A percentile compares a stretch with the other conserved stretches of the same genome.
Conservation (phyloP, 2,113 vertebrate species). For the Amphilophus citrinellus region DNA sequence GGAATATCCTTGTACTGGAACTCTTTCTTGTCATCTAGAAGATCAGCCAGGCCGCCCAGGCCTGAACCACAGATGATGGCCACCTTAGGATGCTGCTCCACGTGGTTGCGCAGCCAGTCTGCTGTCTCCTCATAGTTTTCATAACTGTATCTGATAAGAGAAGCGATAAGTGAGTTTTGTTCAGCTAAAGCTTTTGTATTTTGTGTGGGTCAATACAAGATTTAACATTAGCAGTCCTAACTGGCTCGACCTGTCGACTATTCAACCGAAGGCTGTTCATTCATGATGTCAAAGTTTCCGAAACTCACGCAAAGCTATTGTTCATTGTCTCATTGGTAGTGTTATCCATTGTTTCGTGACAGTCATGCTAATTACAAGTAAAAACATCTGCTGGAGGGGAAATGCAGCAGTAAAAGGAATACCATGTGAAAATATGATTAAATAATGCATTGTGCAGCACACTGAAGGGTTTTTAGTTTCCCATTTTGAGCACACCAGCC, state of each 20-base stretch:
- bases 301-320: background rate
- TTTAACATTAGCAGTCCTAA: background rate
- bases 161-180: background rate
- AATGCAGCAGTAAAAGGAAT: background rate
- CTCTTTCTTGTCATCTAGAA: constrained; percentile 66
- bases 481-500: background rate
- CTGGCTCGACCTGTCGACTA: background rate
- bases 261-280: background rate
- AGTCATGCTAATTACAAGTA: accelerated
- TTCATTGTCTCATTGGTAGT: background rate
- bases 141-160: constrained; percentile 49
- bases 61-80: constrained; percentile 89
- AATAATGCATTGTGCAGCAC: constrained; percentile 15
- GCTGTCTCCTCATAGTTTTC: constrained; percentile 79
- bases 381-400: background rate
- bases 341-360: background rate
- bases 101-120: constrained; percentile 76
- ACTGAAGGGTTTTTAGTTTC: background rate
- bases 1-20: constrained; percentile 83
- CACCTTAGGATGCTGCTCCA: constrained; percentile 69
- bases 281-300: background rate
- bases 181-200: background rate
- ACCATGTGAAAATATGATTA: background rate
- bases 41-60: constrained; percentile 81
- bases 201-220: background rate